These are phyloP conservation scores for Gymnoscelis rufifasciata DNA, from an alignment of 2,888 invertebrate genomes.

Conservation along the genomic window DNA sequence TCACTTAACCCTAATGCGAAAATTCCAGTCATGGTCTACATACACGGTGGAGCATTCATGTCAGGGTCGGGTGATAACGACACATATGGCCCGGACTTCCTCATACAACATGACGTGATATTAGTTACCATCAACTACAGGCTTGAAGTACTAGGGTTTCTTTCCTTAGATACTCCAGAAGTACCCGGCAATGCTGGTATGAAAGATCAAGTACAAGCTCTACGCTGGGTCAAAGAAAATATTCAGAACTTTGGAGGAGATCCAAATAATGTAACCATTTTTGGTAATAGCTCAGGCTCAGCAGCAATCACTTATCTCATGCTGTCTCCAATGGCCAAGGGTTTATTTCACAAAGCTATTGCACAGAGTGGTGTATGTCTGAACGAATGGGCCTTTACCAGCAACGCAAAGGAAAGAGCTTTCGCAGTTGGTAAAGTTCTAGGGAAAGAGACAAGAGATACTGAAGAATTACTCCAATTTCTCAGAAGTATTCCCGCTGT, in stretches of 20 bases:
- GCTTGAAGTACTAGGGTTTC: conserved; percentile 45
- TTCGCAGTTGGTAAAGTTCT: conserved; percentile 46
- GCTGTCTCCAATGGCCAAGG: conserved; percentile 59
- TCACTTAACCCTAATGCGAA: conserved; percentile 7
- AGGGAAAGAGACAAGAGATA: conserved; percentile 49
- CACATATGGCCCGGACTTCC: conserved; percentile 53
- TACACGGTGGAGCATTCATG: conserved; percentile 62
- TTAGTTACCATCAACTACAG: conserved; percentile 66
- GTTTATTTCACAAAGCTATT: conserved; percentile 60
- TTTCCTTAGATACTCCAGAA: conserved; percentile 46
- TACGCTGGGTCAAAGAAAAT: conserved; percentile 54
- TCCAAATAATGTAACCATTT: conserved; percentile 54
- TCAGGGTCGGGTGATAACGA: conserved; percentile 56
- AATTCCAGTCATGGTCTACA: conserved; percentile 60
- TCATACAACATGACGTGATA: conserved; percentile 57
- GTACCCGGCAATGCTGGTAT: conserved; percentile 62
- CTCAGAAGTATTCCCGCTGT: conserved; percentile 44
- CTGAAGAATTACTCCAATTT: conserved; percentile 41
- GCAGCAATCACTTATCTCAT: conserved; percentile 55
- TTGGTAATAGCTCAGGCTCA: conserved; percentile 65
- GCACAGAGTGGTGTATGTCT: conserved; percentile 56
- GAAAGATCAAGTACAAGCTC: conserved; percentile 57
- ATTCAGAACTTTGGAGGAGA: conserved; percentile 56
- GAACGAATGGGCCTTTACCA: conserved; percentile 46
- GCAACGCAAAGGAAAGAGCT: conserved; percentile 42